Evolutionary conservation across 2,888 invertebrate genomes (phyloP), one percentile per base, ranked within the genome.

Genomic region (Tenthredo livida): DNA sequence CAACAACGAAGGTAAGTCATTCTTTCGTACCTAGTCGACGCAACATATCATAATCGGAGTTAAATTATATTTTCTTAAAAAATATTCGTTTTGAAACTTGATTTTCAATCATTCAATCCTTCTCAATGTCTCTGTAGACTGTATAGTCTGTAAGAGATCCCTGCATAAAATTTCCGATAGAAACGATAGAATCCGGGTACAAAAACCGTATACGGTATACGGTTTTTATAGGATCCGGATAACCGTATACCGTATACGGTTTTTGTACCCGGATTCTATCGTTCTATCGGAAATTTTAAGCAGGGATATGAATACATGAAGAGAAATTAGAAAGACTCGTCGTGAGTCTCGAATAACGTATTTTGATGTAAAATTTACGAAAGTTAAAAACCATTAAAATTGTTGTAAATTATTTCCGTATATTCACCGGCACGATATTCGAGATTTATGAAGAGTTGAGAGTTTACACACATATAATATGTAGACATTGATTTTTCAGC

Each of bases 341-440:
- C 25, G 47, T 47, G 47, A 61, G 61, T 21, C 25, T 25, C 12
- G 29, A 33, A 5, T 67, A 5, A 25, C 1, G 6, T 67, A 73
- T 43, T 73, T 17, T 12, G 10, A 50, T 12, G 21, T 21, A 21
- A 43, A 75, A 80, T 80, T 21, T 25, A 61, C 15, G 25, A 40
- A 21, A 17, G 21, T 12, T 25, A 10, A 40, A 80, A 15, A 33
- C 33, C 33, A n/a, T n/a, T 12, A 61, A 25, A 25, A 61, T 61
- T 25, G 10, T 29, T 10, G n/a, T 29, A 29, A 78, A 78, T 78
- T 54, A 54, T 37, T 77, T 33, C 77, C 54, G 77, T 29, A 17
- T n/a, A 6, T 77, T 77, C n/a, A 15, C 15, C 33, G 77, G 54
- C 29, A 77, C 54, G 54, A 54, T 77, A 54, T 77, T 78, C 15